Percentiles rank a stretch among this genome's conserved stretches.
Evolutionary conservation across 2,113 vertebrate species (phyloP).

Genomic region (Rynchops niger): DNA sequence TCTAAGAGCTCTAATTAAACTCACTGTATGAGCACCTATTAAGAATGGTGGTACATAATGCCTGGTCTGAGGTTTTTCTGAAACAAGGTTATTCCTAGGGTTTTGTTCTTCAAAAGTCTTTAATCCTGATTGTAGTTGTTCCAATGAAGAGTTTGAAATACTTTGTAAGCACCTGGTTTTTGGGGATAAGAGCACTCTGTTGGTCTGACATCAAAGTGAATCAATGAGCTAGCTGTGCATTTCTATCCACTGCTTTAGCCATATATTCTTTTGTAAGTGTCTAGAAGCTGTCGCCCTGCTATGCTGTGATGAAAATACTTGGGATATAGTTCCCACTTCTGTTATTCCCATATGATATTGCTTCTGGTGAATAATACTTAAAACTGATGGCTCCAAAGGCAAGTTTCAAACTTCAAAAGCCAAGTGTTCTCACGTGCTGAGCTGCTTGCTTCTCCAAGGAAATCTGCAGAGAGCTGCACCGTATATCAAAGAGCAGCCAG

Average conservation of each 20-base stretch:
- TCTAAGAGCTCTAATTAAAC: background rate
- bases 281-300: slow-evolving; percentile 47
- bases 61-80: background rate
- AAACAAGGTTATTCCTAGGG: background rate
- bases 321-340: background rate
- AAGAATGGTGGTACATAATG: background rate
- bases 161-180: background rate
- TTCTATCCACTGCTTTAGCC: background rate
- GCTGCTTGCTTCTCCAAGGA: background rate
- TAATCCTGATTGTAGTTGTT: background rate
- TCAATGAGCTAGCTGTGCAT: slow-evolving; percentile 6
- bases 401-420: background rate
- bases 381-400: background rate
- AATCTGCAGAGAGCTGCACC: background rate
- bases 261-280: slow-evolving; percentile 1
- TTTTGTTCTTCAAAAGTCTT: background rate
- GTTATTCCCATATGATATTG: background rate
- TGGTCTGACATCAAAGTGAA: slow-evolving; percentile 42
- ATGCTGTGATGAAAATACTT: slow-evolving; percentile 34
- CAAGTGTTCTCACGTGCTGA: background rate
- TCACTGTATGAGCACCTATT: background rate
- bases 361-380: background rate
- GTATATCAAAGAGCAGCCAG: background rate
- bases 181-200: background rate
- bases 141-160: slow-evolving; percentile 22